Conservation (phyloP, 2,113 vertebrate genomes). For the Pycnonotus jocosus region DNA sequence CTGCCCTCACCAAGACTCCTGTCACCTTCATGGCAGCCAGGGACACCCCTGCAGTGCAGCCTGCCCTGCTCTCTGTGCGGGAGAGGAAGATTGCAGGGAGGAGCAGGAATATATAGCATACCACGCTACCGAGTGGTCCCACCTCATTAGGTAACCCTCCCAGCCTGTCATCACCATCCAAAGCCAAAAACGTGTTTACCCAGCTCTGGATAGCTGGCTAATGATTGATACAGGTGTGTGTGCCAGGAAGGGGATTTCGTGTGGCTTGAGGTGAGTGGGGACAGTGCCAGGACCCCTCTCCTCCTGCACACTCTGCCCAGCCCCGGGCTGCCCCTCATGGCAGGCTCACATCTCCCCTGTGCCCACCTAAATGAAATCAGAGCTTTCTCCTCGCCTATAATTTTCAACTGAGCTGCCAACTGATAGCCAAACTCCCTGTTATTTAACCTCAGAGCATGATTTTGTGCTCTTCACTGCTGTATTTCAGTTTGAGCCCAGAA, state of each 20-base stretch:
- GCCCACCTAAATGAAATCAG: neutral
- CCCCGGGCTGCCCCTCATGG: neutral
- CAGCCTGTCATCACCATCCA: neutral
- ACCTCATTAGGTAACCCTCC: constrained; percentile 1
- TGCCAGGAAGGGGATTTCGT: neutral
- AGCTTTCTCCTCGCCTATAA: neutral
- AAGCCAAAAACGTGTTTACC: constrained; percentile 45
- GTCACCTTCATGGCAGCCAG: constrained; percentile 25
- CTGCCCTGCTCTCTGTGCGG: neutral
- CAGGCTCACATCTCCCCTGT: neutral
- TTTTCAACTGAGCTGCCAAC: neutral
- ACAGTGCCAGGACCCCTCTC: neutral
- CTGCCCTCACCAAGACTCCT: neutral
- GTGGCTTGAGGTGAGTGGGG: neutral
- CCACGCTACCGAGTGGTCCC: neutral
- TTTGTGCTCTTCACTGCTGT: neutral
- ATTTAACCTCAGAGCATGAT: neutral
- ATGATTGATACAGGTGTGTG: neutral
- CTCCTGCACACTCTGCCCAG: neutral
- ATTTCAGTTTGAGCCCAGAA: constrained; percentile 22
- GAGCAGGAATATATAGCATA: constrained; percentile 21
- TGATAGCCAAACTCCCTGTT: neutral
- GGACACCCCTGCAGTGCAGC: neutral
- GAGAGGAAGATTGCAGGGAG: neutral
- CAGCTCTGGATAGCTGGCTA: constrained; percentile 24